Conservation (phyloP, 2,888 invertebrate genomes). For the Macropis europaea region DNA sequence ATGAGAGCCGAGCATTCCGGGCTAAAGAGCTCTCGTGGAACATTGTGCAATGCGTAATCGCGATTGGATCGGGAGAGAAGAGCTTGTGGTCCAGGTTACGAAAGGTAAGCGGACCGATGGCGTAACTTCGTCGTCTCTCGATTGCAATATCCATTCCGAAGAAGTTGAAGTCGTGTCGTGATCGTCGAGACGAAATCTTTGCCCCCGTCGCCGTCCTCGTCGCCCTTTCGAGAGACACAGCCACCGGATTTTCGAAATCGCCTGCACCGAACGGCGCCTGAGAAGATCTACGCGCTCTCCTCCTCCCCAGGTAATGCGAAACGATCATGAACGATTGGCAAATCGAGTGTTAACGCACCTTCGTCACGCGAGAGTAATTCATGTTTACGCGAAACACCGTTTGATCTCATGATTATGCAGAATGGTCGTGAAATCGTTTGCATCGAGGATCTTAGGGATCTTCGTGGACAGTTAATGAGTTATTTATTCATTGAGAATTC, state of each 20-base stretch:
- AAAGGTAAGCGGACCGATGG: constrained; percentile 36
- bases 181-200: constrained; percentile 5
- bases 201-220: not conserved
- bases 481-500: no score
- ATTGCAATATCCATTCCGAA: constrained; percentile 38
- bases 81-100: constrained; percentile 53
- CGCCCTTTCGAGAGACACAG: not conserved
- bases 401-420: no score
- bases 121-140: constrained; percentile 34
- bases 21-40: constrained; percentile 5
- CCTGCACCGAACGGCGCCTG: no score
- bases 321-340: no score
- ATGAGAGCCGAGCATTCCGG: not conserved
- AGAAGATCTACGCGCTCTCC: no score
- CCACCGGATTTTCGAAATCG: constrained; percentile 9
- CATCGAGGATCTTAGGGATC: no score
- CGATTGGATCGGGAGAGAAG: constrained; percentile 42
- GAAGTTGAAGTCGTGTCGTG: constrained; percentile 7
- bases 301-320: no score
- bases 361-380: no score
- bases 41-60: constrained; percentile 48
- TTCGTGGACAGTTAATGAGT: no score
- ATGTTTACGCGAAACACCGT: no score
- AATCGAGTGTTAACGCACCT: no score
- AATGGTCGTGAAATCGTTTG: no score